Base-by-base conservation (phyloP, 1,140 invertebrate genomes). In the Drosophila saltans region DNA sequence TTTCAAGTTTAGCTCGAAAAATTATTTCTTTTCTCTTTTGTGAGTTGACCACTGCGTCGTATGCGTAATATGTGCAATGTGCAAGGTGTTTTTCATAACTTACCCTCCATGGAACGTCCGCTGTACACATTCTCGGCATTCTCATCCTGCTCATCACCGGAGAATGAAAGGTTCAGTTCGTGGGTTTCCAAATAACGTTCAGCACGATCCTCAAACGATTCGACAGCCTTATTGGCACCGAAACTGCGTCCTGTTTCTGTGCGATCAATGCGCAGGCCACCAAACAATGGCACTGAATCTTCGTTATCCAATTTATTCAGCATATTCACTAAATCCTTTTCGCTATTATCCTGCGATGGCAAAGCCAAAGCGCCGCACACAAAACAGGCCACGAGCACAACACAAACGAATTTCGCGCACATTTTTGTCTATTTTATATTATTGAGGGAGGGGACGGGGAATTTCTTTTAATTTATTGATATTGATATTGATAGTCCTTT, bases 271-370 rank as follows among this genome's bases (percentile, higher is more conserved):
- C 78, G 79, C 41, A 93, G 66, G 10, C 93, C 93, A 39, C 92
- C 93, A 41, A 93, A 90, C 7, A 93, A 72, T 28, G 84, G 63
- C 6, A 93, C 70, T 16, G 85, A 89, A 26, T 92, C 78, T 75
- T 92, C 85, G 58, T 76, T 83, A 77, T 93, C 92, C 63, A 93
- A 72, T 74, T 82, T 91, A 57, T 93, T 92, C 69, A 94, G 86
- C 80, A 93, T 91, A 58, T 84, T 84, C 48, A 93, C 83, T 76
- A 93, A 72, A 67, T 93, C 88, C 69, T 88, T 86, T 80, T 94
- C 93, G 30, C 82, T 81, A 66, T 62, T 78, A 80, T 91, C 91
- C 79, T 90, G 89, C 77, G 86, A 89, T 43, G 91, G 88, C 60
- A 92, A 48, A 16, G 89, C 89, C 28, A 80, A 40, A 56, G 84